Conservation (phyloP, 2,113 vertebrate species). For the Rhynchomys soricoides region DNA sequence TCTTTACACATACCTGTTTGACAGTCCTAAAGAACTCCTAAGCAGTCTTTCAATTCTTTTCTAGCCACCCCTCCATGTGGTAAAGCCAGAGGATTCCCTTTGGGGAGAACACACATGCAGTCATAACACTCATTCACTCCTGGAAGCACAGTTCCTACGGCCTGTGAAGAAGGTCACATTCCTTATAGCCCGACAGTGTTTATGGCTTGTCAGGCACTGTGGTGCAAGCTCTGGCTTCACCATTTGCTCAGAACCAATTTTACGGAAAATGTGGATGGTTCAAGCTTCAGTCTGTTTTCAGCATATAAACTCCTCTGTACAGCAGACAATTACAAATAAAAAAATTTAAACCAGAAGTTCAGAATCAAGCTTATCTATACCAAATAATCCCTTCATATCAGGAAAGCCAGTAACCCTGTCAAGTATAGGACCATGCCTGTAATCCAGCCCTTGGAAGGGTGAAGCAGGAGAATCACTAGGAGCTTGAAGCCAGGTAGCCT, state of each 20-base stretch:
- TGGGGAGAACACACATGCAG: background rate
- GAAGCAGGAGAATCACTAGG: background rate
- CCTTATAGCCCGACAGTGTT: background rate
- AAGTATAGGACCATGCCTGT: too few relatives aligned
- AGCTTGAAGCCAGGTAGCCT: background rate
- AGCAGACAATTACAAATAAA: background rate
- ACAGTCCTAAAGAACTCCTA: background rate
- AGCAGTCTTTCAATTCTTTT: background rate
- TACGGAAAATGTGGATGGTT: background rate
- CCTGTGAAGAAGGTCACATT: background rate
- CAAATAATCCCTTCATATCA: constrained; percentile 6
- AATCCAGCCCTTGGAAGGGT: background rate
- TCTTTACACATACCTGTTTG: background rate
- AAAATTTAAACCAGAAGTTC: background rate
- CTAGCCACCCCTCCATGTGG: background rate
- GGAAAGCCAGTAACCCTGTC: background rate
- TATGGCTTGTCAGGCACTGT: background rate
- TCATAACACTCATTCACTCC: background rate
- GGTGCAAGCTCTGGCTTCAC: background rate
- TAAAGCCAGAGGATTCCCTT: background rate
- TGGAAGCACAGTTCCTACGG: background rate
- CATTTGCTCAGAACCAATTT: background rate
- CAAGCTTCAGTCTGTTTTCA: constrained; percentile 20
- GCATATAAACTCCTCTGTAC: constrained; percentile 10
- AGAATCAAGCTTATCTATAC: constrained; percentile 32